These are phyloP conservation scores for Zelostemma sp. DNA, from an alignment of 1,140 invertebrate genomes.

Conservation along the genomic window DNA sequence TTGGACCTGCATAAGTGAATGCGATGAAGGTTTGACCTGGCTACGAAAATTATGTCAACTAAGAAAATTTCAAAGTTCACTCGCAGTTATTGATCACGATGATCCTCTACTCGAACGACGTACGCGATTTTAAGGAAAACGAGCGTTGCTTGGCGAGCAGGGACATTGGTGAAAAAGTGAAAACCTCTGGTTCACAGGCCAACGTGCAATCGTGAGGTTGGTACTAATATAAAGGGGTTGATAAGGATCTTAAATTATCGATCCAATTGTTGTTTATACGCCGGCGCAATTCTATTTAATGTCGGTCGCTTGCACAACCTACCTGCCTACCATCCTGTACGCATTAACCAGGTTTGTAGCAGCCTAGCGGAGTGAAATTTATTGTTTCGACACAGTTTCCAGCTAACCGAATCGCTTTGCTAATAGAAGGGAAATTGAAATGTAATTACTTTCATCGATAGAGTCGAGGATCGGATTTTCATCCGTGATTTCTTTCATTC, in stretches of 20 bases:
- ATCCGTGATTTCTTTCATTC: no score
- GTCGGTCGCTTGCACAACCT: constrained; percentile 50
- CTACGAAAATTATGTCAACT: neutral
- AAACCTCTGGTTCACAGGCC: constrained; percentile 52
- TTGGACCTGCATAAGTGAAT: constrained; percentile 37
- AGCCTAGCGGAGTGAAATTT: constrained; percentile 59
- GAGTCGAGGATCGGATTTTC: no score
- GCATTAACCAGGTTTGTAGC: constrained; percentile 48
- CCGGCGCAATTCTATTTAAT: constrained; percentile 67
- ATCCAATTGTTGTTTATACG: constrained; percentile 70
- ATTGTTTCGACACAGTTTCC: constrained; percentile 61
- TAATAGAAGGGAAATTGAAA: constrained; percentile 56
- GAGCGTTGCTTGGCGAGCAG: constrained; percentile 37
- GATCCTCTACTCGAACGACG: neutral
- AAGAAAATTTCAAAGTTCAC: neutral
- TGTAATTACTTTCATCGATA: constrained; percentile 59
- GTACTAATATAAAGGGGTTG: constrained; percentile 63
- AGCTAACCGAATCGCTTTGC: constrained; percentile 60
- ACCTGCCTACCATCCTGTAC: constrained; percentile 41
- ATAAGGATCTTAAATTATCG: constrained; percentile 70
- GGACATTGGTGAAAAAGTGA: constrained; percentile 43
- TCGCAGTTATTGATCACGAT: neutral
- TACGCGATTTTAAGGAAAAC: constrained; percentile 1
- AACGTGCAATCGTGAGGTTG: constrained; percentile 58
- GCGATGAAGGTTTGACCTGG: constrained; percentile 12